A percentile compares a stretch with the other conserved stretches of the same genome.
These are phyloP conservation scores for Callinectes sapidus DNA, from an alignment of 2,888 invertebrate species.

Conservation along the genomic window DNA sequence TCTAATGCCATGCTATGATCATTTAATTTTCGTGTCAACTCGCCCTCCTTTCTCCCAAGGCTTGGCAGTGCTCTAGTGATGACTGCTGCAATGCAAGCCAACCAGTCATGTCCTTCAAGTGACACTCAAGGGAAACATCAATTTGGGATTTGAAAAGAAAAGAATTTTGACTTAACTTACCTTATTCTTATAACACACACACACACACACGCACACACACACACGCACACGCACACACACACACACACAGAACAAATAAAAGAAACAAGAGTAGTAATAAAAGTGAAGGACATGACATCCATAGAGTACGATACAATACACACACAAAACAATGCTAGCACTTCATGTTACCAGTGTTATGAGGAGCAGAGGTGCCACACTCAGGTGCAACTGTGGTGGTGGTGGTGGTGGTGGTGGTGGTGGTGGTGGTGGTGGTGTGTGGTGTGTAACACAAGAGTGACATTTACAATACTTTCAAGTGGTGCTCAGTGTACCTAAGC, in stretches of 20 bases:
- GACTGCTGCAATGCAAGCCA: too few species aligned
- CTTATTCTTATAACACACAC: not conserved
- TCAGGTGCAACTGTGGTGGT: too few species aligned
- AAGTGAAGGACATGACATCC: not conserved
- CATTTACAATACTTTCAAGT: not conserved
- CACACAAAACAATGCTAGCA: not conserved
- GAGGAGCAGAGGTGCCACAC: conserved; percentile 17
- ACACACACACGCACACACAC: conserved; percentile 2
- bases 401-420: too few species aligned
- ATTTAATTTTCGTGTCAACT: too few species aligned
- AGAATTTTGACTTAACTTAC: not conserved
- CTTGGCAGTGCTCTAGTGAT: too few species aligned
- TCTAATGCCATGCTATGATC: not conserved
- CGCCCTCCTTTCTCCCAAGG: too few species aligned
- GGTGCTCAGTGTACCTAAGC: not conserved
- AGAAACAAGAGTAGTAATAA: not conserved
- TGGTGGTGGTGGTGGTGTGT: not conserved
- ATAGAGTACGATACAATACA: not conserved
- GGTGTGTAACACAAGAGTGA: not conserved
- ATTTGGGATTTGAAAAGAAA: not conserved
- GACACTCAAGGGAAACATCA: too few species aligned
- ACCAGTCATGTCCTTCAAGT: too few species aligned
- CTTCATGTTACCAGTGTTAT: not conserved
- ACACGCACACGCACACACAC: conserved; percentile 5
- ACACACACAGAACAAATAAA: not conserved